These are phyloP conservation scores for Mustela lutreola DNA, from an alignment of 2,113 vertebrate species.

Conservation along the genomic window DNA sequence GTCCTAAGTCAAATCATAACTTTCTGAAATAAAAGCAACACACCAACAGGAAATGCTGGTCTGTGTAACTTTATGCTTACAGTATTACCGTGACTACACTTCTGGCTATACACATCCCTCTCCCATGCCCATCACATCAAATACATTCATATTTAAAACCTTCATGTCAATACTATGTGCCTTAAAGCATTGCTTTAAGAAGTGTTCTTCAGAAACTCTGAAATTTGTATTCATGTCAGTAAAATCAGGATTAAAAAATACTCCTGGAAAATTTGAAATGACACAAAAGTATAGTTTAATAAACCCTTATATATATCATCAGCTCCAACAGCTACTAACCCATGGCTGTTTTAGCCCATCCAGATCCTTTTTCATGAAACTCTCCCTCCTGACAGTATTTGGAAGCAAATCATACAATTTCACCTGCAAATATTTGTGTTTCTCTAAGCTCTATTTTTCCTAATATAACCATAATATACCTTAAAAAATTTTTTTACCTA, in stretches of 20 bases:
- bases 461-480: neutral
- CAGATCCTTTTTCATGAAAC: neutral
- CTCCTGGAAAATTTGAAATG: neutral
- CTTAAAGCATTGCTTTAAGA: conserved; percentile 20
- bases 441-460: neutral
- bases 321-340: neutral
- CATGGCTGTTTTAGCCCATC: neutral
- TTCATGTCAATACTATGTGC: neutral
- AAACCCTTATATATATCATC: neutral
- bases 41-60: neutral
- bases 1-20: neutral
- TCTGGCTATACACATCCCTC: neutral
- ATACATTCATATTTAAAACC: neutral
- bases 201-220: conserved; percentile 25
- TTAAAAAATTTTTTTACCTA: neutral
- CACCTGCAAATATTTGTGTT: neutral
- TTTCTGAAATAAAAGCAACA: neutral
- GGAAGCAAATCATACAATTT: neutral
- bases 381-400: neutral
- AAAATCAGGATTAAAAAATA: neutral
- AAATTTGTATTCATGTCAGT: conserved; percentile 34
- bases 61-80: neutral
- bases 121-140: neutral
- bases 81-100: neutral
- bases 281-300: neutral